Conservation (phyloP, 2,113 vertebrate species). For the Oncorhynchus mykiss region DNA sequence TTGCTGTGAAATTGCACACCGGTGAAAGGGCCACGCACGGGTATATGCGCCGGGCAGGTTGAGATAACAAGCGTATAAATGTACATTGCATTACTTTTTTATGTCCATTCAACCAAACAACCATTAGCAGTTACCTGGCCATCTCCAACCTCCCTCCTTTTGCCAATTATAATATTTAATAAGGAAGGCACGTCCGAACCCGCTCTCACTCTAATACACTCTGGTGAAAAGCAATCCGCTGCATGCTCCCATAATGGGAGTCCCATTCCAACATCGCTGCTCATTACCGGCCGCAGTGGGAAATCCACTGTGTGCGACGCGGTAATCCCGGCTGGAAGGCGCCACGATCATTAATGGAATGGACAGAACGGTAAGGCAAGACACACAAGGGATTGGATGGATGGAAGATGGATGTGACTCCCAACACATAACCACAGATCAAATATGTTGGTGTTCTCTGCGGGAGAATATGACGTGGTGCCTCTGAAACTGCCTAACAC, state of each 20-base stretch:
- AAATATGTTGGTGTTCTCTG: neutral
- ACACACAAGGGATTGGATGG: no score
- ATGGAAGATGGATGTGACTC: neutral
- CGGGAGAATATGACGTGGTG: no score
- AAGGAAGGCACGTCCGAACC: constrained; percentile 30
- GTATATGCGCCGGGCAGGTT: neutral
- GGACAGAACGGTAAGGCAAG: neutral
- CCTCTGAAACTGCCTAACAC: no score
- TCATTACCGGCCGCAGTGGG: constrained; percentile 18
- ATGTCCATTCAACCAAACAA: constrained; percentile 1
- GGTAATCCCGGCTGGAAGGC: constrained; percentile 16
- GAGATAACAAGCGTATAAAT: constrained; percentile 2
- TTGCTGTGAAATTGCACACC: neutral
- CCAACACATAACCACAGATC: neutral
- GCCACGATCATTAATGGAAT: neutral
- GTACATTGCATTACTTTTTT: neutral
- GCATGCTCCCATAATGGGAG: neutral
- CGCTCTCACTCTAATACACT: constrained; percentile 26
- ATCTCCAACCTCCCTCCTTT: neutral
- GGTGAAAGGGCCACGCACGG: neutral
- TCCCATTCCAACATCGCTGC: constrained; percentile 11
- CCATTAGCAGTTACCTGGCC: neutral
- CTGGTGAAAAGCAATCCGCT: constrained; percentile 21
- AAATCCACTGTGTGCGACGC: neutral
- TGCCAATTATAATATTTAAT: constrained; percentile 26